A percentile compares a stretch with the other conserved stretches of the same genome.
These are phyloP conservation scores for Myotis lucifugus DNA, from an alignment of 2,113 vertebrate species.

Conservation along the genomic window DNA sequence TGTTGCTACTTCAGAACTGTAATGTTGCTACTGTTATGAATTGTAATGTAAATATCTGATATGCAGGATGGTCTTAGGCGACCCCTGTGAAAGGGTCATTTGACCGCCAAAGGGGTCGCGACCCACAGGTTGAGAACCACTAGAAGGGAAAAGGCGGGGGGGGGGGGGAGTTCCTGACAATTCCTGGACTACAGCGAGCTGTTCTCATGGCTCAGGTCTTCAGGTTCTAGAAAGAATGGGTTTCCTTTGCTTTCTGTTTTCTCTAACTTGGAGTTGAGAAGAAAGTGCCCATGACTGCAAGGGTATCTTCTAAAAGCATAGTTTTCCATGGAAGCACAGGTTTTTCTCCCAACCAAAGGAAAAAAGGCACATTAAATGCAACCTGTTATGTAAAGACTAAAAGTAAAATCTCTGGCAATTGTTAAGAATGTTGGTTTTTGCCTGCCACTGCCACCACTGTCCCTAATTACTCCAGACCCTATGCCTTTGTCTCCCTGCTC, in stretches of 20 bases:
- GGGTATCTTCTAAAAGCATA: neutral
- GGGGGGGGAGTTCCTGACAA: conserved; percentile 75
- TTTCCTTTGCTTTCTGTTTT: neutral
- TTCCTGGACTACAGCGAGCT: conserved; percentile 79
- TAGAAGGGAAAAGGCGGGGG: conserved; percentile 37
- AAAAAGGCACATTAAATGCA: neutral
- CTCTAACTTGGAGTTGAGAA: neutral
- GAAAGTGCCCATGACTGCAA: neutral
- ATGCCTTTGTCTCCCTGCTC: no score
- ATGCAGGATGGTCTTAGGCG: no score
- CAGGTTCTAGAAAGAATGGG: conserved; percentile 52
- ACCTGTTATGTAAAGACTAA: neutral
- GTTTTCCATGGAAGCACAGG: neutral
- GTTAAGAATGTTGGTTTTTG: neutral
- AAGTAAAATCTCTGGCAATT: neutral
- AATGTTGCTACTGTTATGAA: no score
- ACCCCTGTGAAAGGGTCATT: no score
- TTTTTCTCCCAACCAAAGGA: neutral
- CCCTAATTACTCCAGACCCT: neutral
- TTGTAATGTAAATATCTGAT: no score
- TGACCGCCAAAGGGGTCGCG: no score
- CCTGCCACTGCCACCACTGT: neutral
- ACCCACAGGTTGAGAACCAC: no score
- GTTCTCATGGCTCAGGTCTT: conserved; percentile 76
- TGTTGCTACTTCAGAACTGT: no score